phyloP scores from a whole-genome alignment of 2,888 invertebrate species.

The Clostera curtula region DNA sequence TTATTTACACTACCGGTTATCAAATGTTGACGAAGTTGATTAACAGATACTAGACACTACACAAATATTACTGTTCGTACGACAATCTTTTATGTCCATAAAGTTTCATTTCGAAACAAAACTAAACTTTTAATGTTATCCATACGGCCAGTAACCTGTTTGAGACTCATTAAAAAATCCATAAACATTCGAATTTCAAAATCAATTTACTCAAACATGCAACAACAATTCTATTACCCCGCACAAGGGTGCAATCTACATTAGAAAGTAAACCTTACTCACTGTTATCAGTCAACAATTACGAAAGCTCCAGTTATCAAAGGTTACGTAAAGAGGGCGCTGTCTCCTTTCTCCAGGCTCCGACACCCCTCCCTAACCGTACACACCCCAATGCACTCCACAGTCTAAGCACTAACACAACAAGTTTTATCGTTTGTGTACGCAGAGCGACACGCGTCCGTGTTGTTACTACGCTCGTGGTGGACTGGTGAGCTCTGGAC shows the following conservation, averaged over 20 bases:
- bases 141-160: no score
- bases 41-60: no score
- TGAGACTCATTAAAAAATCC: no score
- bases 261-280: conserved; percentile 30
- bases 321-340: conserved; percentile 47
- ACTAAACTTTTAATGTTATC: no score
- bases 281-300: conserved; percentile 67
- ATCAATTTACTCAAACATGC: no score
- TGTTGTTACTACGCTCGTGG: conserved; percentile 48
- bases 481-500: conserved; percentile 52
- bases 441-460: conserved; percentile 55
- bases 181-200: no score
- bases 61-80: no score
- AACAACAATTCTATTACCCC: no score
- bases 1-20: no score
- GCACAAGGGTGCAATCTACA: background rate
- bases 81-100: no score
- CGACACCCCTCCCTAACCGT: conserved; percentile 35
- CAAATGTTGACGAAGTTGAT: no score
- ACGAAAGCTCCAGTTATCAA: conserved; percentile 59
- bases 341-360: conserved; percentile 41
- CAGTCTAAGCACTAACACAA: conserved; percentile 36
- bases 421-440: conserved; percentile 40
- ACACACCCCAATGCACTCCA: conserved; percentile 37
- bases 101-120: no score